A percentile compares a stretch with the other conserved stretches of the same genome.
phyloP scores from a whole-genome alignment of 2,113 vertebrate genomes.

The Eclectus roratus region DNA sequence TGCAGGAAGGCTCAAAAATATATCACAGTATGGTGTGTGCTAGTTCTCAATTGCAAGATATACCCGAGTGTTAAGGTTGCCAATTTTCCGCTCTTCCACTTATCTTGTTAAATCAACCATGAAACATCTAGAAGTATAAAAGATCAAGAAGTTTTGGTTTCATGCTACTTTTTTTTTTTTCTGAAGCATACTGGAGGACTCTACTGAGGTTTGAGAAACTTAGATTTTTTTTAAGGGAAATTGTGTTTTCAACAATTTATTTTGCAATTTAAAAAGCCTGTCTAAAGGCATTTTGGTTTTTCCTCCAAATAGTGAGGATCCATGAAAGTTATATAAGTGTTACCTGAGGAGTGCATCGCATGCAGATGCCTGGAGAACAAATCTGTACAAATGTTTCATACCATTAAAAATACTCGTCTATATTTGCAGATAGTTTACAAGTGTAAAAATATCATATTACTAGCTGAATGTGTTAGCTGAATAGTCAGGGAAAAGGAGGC shows the following conservation, averaged over 20 bases:
- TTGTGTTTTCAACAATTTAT: not conserved
- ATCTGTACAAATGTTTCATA: not conserved
- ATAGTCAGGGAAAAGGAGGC: not conserved
- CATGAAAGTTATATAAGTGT: not conserved
- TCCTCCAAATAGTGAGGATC: not conserved
- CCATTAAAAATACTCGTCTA: not conserved
- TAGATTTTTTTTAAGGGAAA: not conserved
- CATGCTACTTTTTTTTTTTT: not conserved
- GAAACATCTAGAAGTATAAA: not conserved
- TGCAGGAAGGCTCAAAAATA: conserved; percentile 19
- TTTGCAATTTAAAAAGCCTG: not conserved
- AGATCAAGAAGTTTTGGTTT: not conserved
- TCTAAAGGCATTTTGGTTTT: not conserved
- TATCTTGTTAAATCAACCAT: conserved; percentile 32
- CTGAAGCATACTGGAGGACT: not conserved
- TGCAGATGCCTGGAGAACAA: not conserved
- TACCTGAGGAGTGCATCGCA: not conserved
- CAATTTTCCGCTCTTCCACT: conserved; percentile 33
- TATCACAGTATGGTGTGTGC: not conserved
- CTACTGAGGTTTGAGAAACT: not conserved
- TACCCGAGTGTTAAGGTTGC: conserved; percentile 4
- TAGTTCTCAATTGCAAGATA: conserved; percentile 20
- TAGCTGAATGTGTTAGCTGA: not conserved
- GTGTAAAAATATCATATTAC: not conserved
- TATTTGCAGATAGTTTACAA: not conserved